phyloP scores from a whole-genome alignment of 2,113 vertebrate genomes.

The Acinonyx jubatus region DNA sequence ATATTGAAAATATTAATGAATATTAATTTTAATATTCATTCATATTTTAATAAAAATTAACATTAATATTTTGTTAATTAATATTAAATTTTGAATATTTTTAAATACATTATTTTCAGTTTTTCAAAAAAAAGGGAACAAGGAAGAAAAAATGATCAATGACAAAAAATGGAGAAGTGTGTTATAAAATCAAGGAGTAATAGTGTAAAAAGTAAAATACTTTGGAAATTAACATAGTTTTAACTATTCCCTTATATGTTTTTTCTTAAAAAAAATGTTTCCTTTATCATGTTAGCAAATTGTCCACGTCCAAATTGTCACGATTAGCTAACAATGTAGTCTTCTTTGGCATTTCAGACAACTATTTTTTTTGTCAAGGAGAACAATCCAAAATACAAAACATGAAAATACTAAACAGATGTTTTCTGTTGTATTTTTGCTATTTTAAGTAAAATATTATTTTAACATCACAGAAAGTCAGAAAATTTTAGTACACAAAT shows the following conservation, averaged over 20 bases:
- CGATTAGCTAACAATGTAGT: background rate
- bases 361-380: background rate
- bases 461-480: background rate
- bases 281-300: background rate
- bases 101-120: background rate
- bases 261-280: background rate
- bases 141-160: background rate
- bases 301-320: background rate
- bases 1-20: background rate
- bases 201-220: background rate
- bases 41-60: no score
- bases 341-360: background rate
- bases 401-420: background rate
- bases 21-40: no score
- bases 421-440: background rate
- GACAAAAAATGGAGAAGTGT: background rate
- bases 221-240: background rate
- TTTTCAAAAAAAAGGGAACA: background rate
- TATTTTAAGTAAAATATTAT: background rate
- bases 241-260: background rate
- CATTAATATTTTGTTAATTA: no score
- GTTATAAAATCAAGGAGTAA: background rate
- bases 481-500: background rate
- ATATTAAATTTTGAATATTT: background rate
- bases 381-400: background rate